Base-by-base conservation (phyloP, 1,140 invertebrate genomes). In the Drosophila kohkoa region DNA sequence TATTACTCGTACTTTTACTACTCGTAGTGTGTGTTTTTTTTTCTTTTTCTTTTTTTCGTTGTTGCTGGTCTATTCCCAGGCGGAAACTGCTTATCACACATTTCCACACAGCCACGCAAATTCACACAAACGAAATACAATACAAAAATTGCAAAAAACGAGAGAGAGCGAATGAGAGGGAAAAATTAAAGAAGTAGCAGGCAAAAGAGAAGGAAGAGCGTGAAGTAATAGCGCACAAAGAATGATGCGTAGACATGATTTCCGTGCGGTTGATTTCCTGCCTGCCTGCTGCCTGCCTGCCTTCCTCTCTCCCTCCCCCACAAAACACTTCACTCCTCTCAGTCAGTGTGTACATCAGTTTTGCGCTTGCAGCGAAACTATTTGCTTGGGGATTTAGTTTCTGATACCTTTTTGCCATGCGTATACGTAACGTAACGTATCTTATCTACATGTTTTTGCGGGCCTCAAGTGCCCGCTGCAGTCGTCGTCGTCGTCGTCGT, bases 171-270 rank as follows among this genome's bases (percentile, higher is more conserved):
- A 7, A 30, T 35, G 46, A 35, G 43, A 3, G 54, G 20, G 20
- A 25, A 25, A 25, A 4, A 25, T 25, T 25, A 25, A 25, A 25
- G 20, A 25, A 25, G 20, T 25, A 25, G 20, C 20, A 25, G 20
- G 20, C 3, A 25, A 25, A 25, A 25, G 20, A 25, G 20, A 25
- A 48, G 45, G 28, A 38, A 41, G 32, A 38, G n/a, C 13, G 46
- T 81, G 70, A 63, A 81, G 86, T 85, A 89, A 85, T 89, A 89
- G 83, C 74, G 76, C 68, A 90, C 76, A 90, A 90, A 86, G 81
- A 89, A 90, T 90, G 86, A 89, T 89, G 86, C 86, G 86, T 90
- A 89, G 86, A 90, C 86, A 89, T 90, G 86, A 89, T 89, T 89
- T 89, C 86, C 86, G 86, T 89, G 81, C 86, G 86, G 86, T 82